These are phyloP conservation scores for Aythya baeri DNA, from an alignment of 2,113 vertebrate species.

Conservation along the genomic window DNA sequence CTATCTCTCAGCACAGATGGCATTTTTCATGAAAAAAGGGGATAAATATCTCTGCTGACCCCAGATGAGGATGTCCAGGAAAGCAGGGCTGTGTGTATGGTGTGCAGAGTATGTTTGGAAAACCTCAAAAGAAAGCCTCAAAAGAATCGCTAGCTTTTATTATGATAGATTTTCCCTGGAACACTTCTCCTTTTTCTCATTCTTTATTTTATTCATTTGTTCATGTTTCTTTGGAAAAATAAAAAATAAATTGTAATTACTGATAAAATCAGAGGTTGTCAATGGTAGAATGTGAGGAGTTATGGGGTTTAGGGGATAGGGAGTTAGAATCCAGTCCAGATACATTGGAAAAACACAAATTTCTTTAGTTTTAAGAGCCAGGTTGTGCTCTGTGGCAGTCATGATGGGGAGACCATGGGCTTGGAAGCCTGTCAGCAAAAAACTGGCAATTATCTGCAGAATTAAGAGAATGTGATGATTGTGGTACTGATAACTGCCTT, in stretches of 20 bases:
- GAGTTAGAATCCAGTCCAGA: no score
- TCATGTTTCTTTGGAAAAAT: neutral
- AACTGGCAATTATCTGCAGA: neutral
- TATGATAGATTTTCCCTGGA: neutral
- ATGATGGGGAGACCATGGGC: neutral
- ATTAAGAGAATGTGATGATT: neutral
- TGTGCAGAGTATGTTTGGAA: neutral
- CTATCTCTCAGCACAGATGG: neutral
- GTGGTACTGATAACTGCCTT: neutral
- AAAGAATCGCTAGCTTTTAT: neutral
- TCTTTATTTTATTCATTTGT: neutral
- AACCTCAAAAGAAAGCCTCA: neutral
- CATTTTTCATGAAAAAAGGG: neutral
- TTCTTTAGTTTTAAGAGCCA: neutral
- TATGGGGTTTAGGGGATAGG: neutral
- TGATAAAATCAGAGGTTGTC: neutral
- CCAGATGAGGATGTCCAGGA: neutral
- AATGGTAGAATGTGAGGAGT: neutral
- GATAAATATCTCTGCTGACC: neutral
- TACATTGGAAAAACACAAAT: rapidly evolving
- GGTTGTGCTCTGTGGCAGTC: neutral
- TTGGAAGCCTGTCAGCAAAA: neutral
- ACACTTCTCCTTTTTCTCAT: neutral
- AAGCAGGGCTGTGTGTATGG: neutral
- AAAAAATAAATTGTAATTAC: neutral